Evolutionary conservation across 2,888 invertebrate genomes (phyloP), one percentile per base, ranked within the genome.

Genomic region (Cotesia congregata): DNA sequence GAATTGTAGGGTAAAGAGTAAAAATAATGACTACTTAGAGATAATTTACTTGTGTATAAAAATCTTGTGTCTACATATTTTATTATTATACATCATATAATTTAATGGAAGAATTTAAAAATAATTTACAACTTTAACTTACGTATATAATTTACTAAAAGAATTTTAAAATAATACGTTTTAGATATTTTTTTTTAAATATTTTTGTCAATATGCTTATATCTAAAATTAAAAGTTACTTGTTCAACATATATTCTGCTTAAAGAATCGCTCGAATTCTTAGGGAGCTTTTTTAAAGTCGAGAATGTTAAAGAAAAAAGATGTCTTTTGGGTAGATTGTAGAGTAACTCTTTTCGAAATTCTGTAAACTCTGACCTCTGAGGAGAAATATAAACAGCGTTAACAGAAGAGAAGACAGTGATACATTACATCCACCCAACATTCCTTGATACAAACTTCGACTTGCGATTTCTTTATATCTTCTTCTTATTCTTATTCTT

Each of bases 281-380:
- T 50, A 20, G 15, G 9, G 7, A 7, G 62, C 7, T 62, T 62
- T 62, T 62, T 62, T 2, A 2, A 62, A 62, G 17, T 15, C n/a
- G 38, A 68, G 61, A 30, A 74, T 30, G 50, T 70, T 69, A 77
- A 72, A 74, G 77, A 78, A 67, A 70, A 77, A 76, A 70, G 77
- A 12, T 50, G 69, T 76, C 75, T 80, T 76, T 72, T 70, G 70
- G 76, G 75, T 77, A 80, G 78, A 50, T 50, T 50, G 50, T 12
- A 50, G 81, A 84, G 80, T 80, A 82, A 12, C n/a, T n/a, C 83
- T 84, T 81, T 80, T 84, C 83, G 80, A 82, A 83, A 84, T 84
- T 86, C 81, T 74, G 82, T 86, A 83, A 86, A 85, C 86, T 85
- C 83, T 85, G 86, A 86, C 86, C 86, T 80, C 30, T 3, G 59